A percentile compares a stretch with the other conserved stretches of the same genome.
phyloP scores from a whole-genome alignment of 2,113 vertebrate genomes.

The Ammospiza nelsoni region DNA sequence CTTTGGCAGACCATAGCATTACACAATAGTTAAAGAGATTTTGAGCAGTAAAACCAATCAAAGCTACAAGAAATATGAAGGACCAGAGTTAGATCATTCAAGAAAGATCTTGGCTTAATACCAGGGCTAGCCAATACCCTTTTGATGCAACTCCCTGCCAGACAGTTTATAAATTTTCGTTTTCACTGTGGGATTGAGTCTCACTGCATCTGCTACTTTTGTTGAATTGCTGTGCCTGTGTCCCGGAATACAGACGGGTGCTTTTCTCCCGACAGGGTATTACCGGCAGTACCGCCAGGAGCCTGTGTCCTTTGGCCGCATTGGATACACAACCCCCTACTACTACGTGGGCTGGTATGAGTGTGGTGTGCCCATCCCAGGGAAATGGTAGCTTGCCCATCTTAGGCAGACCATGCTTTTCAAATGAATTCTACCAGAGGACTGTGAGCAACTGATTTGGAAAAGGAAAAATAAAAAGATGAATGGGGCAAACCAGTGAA shows the following conservation, averaged over 20 bases:
- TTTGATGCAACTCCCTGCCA: not conserved
- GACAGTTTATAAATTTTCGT: not conserved
- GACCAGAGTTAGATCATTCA: not conserved
- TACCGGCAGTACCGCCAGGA: conserved; percentile 94
- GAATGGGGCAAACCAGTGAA: not conserved
- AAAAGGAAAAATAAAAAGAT: not conserved
- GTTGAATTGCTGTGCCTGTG: not conserved
- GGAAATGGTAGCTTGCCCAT: conserved; percentile 86
- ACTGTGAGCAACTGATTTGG: conserved; percentile 27
- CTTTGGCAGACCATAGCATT: conserved; percentile 1
- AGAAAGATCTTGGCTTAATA: not conserved
- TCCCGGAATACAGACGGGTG: not conserved
- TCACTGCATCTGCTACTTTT: not conserved
- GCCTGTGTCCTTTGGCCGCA: conserved; percentile 89
- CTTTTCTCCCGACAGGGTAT: conserved; percentile 79
- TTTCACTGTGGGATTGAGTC: not conserved
- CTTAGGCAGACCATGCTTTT: not conserved
- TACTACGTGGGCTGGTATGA: conserved; percentile 98
- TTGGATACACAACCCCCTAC: conserved; percentile 88
- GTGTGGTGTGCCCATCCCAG: conserved; percentile 95
- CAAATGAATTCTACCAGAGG: conserved; percentile 8
- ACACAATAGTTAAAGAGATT: not conserved
- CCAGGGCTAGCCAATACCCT: not conserved
- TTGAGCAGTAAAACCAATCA: not conserved
- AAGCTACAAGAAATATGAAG: not conserved